Evolutionary conservation across 2,888 invertebrate species (phyloP).

Genomic region (Melanostoma mellinum): DNA sequence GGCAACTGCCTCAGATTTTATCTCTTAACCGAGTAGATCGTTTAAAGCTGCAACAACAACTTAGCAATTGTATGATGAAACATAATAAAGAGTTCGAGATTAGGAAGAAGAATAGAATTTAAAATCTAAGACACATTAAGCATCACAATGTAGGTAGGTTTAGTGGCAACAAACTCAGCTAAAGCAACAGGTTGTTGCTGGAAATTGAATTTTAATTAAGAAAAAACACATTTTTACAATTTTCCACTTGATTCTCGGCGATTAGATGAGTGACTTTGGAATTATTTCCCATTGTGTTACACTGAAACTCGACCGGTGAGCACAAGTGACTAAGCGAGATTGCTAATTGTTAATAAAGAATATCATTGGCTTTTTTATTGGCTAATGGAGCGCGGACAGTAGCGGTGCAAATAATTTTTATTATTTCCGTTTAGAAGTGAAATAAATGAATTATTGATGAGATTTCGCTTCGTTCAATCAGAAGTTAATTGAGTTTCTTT

Average conservation of each 20-base stretch:
- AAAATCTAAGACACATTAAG: conserved; percentile 15
- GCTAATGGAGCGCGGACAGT: too few species aligned
- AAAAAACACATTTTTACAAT: conserved; percentile 52
- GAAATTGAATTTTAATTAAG: conserved; percentile 69
- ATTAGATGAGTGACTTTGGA: conserved; percentile 44
- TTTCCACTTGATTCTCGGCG: conserved; percentile 56
- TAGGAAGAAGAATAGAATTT: background rate
- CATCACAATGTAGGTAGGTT: conserved; percentile 21
- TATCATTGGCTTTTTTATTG: too few species aligned
- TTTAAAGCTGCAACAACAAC: conserved; percentile 10
- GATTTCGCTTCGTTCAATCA: too few species aligned
- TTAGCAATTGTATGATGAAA: conserved; percentile 17
- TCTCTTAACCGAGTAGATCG: conserved; percentile 20
- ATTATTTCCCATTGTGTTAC: too few species aligned
- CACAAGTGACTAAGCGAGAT: too few species aligned
- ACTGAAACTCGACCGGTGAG: too few species aligned
- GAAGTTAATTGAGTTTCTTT: too few species aligned
- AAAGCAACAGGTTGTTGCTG: conserved; percentile 42
- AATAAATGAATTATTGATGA: too few species aligned
- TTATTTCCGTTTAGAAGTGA: too few species aligned
- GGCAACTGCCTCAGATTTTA: conserved; percentile 26
- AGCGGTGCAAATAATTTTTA: too few species aligned
- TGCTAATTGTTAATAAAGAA: too few species aligned
- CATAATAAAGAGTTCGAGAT: conserved; percentile 15
- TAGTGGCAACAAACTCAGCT: background rate